Evolutionary conservation across 1,140 invertebrate species (phyloP), one percentile per base, ranked within the genome.

Genomic region (Temnothorax longispinosus): DNA sequence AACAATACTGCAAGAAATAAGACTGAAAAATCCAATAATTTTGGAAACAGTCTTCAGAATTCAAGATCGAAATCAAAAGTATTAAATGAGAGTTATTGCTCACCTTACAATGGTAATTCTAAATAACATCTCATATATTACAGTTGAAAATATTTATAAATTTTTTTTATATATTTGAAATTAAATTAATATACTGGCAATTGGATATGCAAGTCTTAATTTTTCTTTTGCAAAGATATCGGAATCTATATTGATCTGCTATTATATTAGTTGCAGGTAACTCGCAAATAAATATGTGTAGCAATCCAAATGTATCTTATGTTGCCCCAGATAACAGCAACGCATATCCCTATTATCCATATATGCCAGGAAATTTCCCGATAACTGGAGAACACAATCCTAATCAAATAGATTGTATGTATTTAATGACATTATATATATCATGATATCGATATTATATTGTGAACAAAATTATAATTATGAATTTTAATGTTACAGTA

Each of bases 391-490:
- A 82, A 81, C 52, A 35, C 13, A 38, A 64, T 41, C 54, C 52
- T 32, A 50, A 47, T n/a, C 89, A 88, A 78, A 71, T 87, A 35
- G 74, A 90, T 32, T 54, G 84, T 62, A 69, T 47, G 52, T 56
- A 58, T 75, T 62, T 18, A 90, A 44, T 67, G 5, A 41, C 96
- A 96, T 94, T 6, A 94, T 95, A 87, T 93, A 44, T 67, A 2
- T n/a, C 96, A 96, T 94, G 13, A 94, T 95, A 87, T 93, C 95
- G 87, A 94, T 95, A 13, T 54, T 95, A 15, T 54, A 54, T 35
- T 0, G 1, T 32, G 0, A 92, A 92, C 69, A 95, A 96, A 91
- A 96, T 95, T 93, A 80, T 96, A 11, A 95, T 96, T 65, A 84
- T 94, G 32, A 96, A 96, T 89, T 96, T 96, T 11, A 41, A 41